Base-by-base conservation (phyloP, 1,140 invertebrate species). In the Macrosteles quadrilineatus region DNA sequence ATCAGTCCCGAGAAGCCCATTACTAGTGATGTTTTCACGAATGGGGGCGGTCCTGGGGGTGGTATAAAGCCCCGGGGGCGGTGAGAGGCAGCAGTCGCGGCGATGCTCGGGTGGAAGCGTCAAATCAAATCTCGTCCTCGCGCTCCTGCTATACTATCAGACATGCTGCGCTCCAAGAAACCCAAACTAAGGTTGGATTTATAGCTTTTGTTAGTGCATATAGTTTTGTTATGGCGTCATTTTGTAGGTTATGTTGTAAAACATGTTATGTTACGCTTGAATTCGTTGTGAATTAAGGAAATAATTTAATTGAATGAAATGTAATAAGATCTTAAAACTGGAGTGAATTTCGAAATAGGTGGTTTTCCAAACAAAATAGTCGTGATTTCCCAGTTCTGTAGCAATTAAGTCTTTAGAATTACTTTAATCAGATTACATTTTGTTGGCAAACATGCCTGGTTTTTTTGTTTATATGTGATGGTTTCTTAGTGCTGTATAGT, bases 81-180 rank as follows among this genome's bases (percentile, higher is more conserved):
- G 47, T n/a, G 47, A 3, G 14, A 6, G 21, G 47, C 47, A 19
- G 47, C 32, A 36, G 32, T 36, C 3, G 14, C 21, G 14, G 47
- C 47, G 47, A 50, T 50, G 47, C 47, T 50, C 6, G n/a, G 47
- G 3, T 50, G 47, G 47, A 6, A n/a, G 47, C 47, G 47, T 3
- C 47, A 50, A 19, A 19, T n/a, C 47, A 17, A 19, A 65, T 40
- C 43, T n/a, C 63, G 31, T 29, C 23, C 32, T 29, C 1, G 29
- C 59, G 40, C 40, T 47, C 4, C 47, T 50, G 36, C 19, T 29
- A 21, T 47, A 1, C 66, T 68, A 1, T 21, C 66, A 14, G 66
- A 68, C 47, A 68, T 68, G 66, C 11, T 68, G 66, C 66, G 66
- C 50, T 55, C 45, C 1, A 68, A 68, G 53, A 68, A 68, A 32